These are phyloP conservation scores for Caradrina clavipalpis DNA, from an alignment of 2,888 invertebrate species.

Conservation along the genomic window DNA sequence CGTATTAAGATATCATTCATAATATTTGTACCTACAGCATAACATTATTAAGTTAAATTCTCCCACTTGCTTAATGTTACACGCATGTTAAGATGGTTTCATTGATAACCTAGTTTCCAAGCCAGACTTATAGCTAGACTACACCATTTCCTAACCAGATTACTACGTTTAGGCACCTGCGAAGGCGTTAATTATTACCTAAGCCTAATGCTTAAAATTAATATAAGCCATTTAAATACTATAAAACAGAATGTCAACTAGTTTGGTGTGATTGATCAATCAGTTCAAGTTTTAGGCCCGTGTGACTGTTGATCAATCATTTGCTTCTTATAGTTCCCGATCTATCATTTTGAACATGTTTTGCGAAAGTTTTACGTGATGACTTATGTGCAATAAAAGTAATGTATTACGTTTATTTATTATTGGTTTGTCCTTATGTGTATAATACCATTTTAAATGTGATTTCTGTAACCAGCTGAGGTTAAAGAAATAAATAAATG, in stretches of 20 bases:
- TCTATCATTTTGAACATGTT: slow-evolving; percentile 29
- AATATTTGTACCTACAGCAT: no score
- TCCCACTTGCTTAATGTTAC: slow-evolving; percentile 1
- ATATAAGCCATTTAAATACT: slow-evolving; percentile 42
- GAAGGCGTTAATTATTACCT: slow-evolving; percentile 34
- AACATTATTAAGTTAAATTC: not conserved
- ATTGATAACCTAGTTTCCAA: slow-evolving; percentile 39
- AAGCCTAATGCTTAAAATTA: slow-evolving; percentile 39
- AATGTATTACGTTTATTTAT: slow-evolving; percentile 31
- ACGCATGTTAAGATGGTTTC: slow-evolving; percentile 9
- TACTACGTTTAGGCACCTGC: slow-evolving; percentile 30
- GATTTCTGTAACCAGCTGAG: not conserved
- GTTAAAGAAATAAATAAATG: no score
- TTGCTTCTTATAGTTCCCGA: slow-evolving; percentile 12
- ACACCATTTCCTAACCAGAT: slow-evolving; percentile 28
- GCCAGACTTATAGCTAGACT: slow-evolving; percentile 21
- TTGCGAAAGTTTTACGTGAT: slow-evolving; percentile 36
- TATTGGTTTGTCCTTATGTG: slow-evolving; percentile 7
- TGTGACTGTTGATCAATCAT: slow-evolving; percentile 34
- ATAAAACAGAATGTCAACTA: slow-evolving; percentile 50
- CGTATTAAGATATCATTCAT: no score
- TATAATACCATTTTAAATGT: slow-evolving; percentile 1
- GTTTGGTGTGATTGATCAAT: slow-evolving; percentile 51
- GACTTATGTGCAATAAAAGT: slow-evolving; percentile 11
- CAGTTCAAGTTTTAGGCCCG: slow-evolving; percentile 33